Evolutionary conservation across 1,140 invertebrate genomes (phyloP), one percentile per base, ranked within the genome.

Genomic region (Protaetia brevitarsis): DNA sequence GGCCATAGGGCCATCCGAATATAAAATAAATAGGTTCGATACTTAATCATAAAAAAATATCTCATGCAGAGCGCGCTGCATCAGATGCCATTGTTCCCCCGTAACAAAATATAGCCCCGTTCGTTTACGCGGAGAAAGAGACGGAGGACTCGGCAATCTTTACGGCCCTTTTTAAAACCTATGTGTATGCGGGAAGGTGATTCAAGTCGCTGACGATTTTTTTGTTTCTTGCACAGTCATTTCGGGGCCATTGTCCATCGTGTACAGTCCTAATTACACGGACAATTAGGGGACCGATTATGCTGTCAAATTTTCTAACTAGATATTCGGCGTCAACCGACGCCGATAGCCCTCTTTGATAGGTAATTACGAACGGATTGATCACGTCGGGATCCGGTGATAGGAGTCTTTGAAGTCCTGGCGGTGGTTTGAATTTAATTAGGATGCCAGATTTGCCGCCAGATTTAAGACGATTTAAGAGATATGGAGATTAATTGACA

Each of bases 221-320:
- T 37, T 51, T 51, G 41, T 51, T 51, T 51, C 41, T 51, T 51
- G 41, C 41, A 23, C 41, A 51, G 41, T 51, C 41, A 51, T 51
- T 51, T 51, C 19, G 41, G 19, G 41, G 41, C 41, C 41, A 51
- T 51, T 51, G 41, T 51, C 41, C 41, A 51, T 51, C 26, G 41
- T 23, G 26, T 51, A 51, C 41, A 23, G 34, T 51, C 41, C 41
- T 51, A 51, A 51, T 51, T 51, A 51, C 41, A 51, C 41, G 41
- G 19, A 51, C 41, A 51, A 51, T 51, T 51, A 51, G 41, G 41
- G 5, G 16, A 51, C 19, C 41, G 41, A 51, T 51, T 51, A 51
- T 51, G 41, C 41, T 51, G 41, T 51, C 41, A 51, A 51, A 51
- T 51, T 7, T 51, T 23, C 41, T 51, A 51, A 51, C 41, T 51